Conservation (phyloP, 2,113 vertebrate genomes). For the Syngnathoides biaculeatus region DNA sequence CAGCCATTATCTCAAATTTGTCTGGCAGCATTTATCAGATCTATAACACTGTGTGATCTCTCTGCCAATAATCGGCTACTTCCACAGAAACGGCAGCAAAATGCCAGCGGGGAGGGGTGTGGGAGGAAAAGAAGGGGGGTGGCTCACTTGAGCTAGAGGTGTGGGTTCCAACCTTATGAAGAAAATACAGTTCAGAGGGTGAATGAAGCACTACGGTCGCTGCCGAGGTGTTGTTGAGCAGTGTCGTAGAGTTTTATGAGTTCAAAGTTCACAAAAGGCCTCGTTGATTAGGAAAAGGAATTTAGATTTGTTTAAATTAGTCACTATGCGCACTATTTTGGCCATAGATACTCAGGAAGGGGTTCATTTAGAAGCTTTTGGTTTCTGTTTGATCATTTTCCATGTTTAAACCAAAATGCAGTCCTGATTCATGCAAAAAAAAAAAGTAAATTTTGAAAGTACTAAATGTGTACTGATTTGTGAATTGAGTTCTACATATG, state of each 20-base stretch:
- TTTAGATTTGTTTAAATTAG: too few species aligned
- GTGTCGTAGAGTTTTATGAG: neutral
- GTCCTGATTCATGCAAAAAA: neutral
- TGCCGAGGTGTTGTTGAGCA: slow-evolving; percentile 18
- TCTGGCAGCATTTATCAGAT: slow-evolving; percentile 38
- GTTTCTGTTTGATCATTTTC: neutral
- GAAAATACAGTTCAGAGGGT: slow-evolving; percentile 5
- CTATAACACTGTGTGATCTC: slow-evolving; percentile 39
- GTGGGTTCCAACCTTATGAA: slow-evolving; percentile 17
- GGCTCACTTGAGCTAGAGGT: slow-evolving; percentile 20
- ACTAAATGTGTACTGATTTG: neutral
- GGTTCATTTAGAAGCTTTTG: neutral
- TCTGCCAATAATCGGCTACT: slow-evolving; percentile 44
- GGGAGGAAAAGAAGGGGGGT: slow-evolving; percentile 26
- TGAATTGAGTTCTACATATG: neutral
- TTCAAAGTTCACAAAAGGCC: too few species aligned
- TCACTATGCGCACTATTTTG: neutral
- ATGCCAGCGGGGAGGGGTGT: slow-evolving; percentile 15
- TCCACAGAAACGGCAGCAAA: slow-evolving; percentile 14
- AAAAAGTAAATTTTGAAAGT: neutral
- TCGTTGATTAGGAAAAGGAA: too few species aligned
- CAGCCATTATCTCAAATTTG: slow-evolving; percentile 31
- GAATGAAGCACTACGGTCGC: neutral
- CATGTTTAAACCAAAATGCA: neutral
- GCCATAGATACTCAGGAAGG: neutral